Evolutionary conservation across 2,113 vertebrate species (phyloP), one percentile per base, ranked within the genome.

Genomic region (Leucoraja erinaceus): DNA sequence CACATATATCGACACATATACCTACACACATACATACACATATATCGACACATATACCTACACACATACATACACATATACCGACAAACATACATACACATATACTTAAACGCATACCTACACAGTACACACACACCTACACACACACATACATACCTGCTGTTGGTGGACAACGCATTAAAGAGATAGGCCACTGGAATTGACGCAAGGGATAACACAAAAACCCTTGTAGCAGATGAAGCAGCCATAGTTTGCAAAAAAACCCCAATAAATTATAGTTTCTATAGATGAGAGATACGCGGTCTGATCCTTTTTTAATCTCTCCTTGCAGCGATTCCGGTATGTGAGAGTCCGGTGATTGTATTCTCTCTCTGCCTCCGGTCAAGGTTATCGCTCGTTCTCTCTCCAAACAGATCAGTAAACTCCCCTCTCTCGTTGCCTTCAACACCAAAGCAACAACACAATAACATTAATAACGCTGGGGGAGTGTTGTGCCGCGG

Each of bases 211-310:
- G 98, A 98, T 93, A 98, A 94, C 56, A 98, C 94, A 94, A 98
- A 98, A 93, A 98, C 98, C 59, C 97, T 96, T 1, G 98, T 98
- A 94, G 98, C 98, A 7, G 98, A 97, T 38, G 97, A 96, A 83
- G 96, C 97, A 93, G 96, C 98, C 97, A 98, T 98, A 16, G 10
- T 31, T 1, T 47, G 38, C 38, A 63, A 4, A 47, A n/a, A 6
- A 72, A 68, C 38, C 38, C 38, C 38, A 47, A 38, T 5, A 12
- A 38, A n/a, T 14, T 14, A 86, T 86, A 47, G 38, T 47, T 47
- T 47, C 38, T 47, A 47, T 47, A 47, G 38, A 47, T 47, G 38
- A 47, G 38, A 47, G 38, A 47, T 47, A 0, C 38, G 38, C 38
- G 38, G 38, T 47, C 38, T 47, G 38, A n/a, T 38, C 22, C 38